A percentile compares a stretch with the other conserved stretches of the same genome.
phyloP scores from a whole-genome alignment of 2,888 invertebrate species.

The Chaitophorus viminalis region DNA sequence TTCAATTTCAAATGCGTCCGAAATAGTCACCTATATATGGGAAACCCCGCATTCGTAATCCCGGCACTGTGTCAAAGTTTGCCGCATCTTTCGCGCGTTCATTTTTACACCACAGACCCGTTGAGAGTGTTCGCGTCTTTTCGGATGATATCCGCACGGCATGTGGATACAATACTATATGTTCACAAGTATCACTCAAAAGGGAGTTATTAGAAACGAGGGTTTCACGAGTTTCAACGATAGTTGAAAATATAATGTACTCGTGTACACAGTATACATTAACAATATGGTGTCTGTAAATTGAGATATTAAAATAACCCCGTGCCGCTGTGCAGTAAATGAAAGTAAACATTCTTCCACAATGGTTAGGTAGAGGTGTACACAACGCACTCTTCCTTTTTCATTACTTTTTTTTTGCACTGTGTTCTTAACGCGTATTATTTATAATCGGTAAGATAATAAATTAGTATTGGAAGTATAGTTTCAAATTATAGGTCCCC shows the following conservation, averaged over 20 bases:
- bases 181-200: constrained; percentile 18
- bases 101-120: neutral
- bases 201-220: constrained; percentile 17
- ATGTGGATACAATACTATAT: neutral
- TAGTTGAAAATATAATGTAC: neutral
- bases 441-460: too few relatives aligned
- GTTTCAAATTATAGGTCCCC: too few relatives aligned
- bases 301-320: constrained; percentile 13
- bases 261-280: neutral
- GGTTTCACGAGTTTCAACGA: neutral
- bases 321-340: neutral
- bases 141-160: neutral
- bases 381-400: neutral
- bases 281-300: constrained; percentile 11
- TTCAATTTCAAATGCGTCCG: constrained; percentile 59
- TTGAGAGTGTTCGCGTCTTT: constrained; percentile 13
- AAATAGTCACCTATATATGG: constrained; percentile 51
- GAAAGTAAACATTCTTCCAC: constrained; percentile 4
- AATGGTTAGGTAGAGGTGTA: neutral
- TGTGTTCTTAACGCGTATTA: neutral
- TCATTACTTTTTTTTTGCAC: neutral
- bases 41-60: constrained; percentile 29
- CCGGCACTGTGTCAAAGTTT: constrained; percentile 41
- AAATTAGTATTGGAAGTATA: too few relatives aligned
- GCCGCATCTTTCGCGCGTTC: neutral